These are phyloP conservation scores for Corythoichthys haematopterus DNA, from an alignment of 2,113 vertebrate genomes.

Conservation along the genomic window DNA sequence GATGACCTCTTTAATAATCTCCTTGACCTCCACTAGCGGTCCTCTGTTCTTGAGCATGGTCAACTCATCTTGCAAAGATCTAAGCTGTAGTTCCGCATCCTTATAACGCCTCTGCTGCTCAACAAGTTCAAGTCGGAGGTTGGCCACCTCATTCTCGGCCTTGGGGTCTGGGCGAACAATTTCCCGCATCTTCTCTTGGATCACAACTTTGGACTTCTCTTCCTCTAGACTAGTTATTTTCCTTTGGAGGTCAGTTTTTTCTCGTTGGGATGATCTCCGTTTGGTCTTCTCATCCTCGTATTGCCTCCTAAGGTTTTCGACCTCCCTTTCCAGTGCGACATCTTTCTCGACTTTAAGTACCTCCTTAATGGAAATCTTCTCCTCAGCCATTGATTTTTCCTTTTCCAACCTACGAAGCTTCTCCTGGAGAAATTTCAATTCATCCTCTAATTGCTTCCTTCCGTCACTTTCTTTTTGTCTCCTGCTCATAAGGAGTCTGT, in stretches of 20 bases:
- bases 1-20: slow-evolving; percentile 93
- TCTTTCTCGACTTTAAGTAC: slow-evolving; percentile 95
- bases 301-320: slow-evolving; percentile 79
- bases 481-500: slow-evolving; percentile 76
- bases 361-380: slow-evolving; percentile 91
- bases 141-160: slow-evolving; percentile 88
- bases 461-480: slow-evolving; percentile 73
- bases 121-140: slow-evolving; percentile 88
- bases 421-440: slow-evolving; percentile 84
- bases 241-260: slow-evolving; percentile 82
- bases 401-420: slow-evolving; percentile 87
- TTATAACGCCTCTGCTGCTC: slow-evolving; percentile 85
- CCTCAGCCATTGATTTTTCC: slow-evolving; percentile 88
- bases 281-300: slow-evolving; percentile 84
- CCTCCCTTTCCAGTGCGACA: slow-evolving; percentile 78
- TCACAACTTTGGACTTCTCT: slow-evolving; percentile 84
- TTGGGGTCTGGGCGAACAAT: slow-evolving; percentile 93
- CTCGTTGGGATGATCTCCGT: slow-evolving; percentile 75
- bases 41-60: slow-evolving; percentile 78
- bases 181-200: slow-evolving; percentile 93
- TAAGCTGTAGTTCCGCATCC: slow-evolving; percentile 81
- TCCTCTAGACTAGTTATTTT: slow-evolving; percentile 85
- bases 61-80: slow-evolving; percentile 79
- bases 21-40: slow-evolving; percentile 86
- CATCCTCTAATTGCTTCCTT: slow-evolving; percentile 83